Percentiles rank a stretch among this genome's conserved stretches.
Evolutionary conservation across 2,113 vertebrate genomes (phyloP).

Genomic region (Tupaia tana): DNA sequence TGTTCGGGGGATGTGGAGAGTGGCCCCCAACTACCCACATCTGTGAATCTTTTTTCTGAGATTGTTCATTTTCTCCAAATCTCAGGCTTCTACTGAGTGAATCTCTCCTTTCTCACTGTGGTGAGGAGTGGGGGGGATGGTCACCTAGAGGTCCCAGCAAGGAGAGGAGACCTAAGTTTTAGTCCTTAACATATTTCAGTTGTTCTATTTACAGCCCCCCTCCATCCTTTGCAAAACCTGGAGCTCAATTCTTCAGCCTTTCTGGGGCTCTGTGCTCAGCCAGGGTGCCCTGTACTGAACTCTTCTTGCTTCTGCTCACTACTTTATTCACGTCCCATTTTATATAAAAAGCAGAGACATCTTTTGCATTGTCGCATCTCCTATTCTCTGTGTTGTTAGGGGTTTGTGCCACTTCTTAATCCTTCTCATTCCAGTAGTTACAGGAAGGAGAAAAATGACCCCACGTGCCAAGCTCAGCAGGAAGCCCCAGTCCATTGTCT

Average conservation of each 20-base stretch:
- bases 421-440: neutral
- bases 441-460: neutral
- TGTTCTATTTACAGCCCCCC: neutral
- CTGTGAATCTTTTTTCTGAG: neutral
- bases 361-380: neutral
- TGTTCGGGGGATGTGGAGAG: neutral
- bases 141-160: neutral
- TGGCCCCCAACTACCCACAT: neutral
- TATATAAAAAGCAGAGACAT: neutral
- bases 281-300: neutral
- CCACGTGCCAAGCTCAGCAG: neutral
- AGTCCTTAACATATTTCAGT: neutral
- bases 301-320: neutral
- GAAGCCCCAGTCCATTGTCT: neutral
- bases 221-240: neutral
- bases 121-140: neutral
- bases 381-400: neutral
- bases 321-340: neutral
- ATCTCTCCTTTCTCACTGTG: rapidly evolving
- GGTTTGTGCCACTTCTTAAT: neutral
- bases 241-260: neutral
- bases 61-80: neutral
- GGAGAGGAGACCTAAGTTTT: neutral
- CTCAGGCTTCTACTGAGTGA: neutral
- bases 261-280: neutral